Evolutionary conservation across 2,113 vertebrate species (phyloP), one percentile per base, ranked within the genome.

Genomic region (Sisor rabdophorus): DNA sequence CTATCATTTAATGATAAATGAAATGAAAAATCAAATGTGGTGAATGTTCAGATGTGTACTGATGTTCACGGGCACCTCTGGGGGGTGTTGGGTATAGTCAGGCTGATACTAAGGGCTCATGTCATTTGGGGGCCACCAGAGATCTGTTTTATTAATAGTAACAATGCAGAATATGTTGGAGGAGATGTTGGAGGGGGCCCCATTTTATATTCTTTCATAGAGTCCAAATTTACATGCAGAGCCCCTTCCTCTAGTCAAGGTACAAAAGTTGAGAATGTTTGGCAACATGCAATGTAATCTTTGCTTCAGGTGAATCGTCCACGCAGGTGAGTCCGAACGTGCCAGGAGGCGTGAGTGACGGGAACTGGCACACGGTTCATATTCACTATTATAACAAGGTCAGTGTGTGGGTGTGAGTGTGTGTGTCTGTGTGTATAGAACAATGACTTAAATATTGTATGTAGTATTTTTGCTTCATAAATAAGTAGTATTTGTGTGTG

Each of bases 361-460:
- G 96, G 9, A 92, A 95, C 80, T 99, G 97, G 97, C 97, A 99
- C 69, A 96, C 94, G 0, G 91, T 98, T 70, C 95, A 96, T 85
- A 93, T 99, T 84, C 94, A 77, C 81, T 99, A 98, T 89, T 98
- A 95, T 89, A 99, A 99, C 89, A 99, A 98, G 95, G 97, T 99
- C 85, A 78, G 87, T 60, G 61, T 67, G 50, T 72, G 22, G 72
- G 44, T 61, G 30, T 61, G 19, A 48, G 64, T 10, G 17, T n/a
- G n/a, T n/a, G n/a, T n/a, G n/a, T n/a, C n/a, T n/a, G n/a, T n/a
- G n/a, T n/a, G n/a, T n/a, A n/a, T 26, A 50, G 65, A 68, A 28
- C 17, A 9, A 10, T 68, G 30, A 40, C 30, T 19, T 2, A 19
- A 17, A n/a, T 44, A 17, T 26, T 2, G 3, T 11, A 3, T 50